Conservation (phyloP, 2,113 vertebrate species). For the Limanda limanda region DNA sequence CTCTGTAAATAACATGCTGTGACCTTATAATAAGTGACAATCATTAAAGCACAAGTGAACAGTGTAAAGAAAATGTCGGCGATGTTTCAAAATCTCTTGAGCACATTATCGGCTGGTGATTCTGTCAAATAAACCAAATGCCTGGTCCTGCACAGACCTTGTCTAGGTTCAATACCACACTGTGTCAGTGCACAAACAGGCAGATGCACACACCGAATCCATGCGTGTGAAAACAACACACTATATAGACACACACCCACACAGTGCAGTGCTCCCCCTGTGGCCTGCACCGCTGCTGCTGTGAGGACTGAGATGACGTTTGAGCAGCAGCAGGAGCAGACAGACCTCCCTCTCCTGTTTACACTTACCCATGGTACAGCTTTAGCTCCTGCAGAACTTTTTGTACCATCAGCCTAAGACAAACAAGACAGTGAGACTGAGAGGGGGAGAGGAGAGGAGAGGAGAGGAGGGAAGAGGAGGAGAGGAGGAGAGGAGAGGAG, state of each 20-base stretch:
- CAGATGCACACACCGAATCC: conserved; percentile 30
- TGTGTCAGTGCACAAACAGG: conserved; percentile 19
- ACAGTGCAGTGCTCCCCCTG: conserved; percentile 16
- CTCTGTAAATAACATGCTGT: not conserved
- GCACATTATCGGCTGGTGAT: not conserved
- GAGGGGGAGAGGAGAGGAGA: conserved; percentile 21
- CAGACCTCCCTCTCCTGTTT: conserved; percentile 71
- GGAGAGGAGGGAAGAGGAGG: conserved; percentile 8
- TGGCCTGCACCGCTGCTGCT: conserved; percentile 23
- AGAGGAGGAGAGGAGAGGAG: conserved; percentile 13
- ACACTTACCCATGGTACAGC: conserved; percentile 94
- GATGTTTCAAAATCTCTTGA: not conserved
- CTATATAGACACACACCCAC: conserved; percentile 18
- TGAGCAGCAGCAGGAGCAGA: conserved; percentile 36
- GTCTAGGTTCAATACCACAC: not conserved
- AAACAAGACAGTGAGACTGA: conserved; percentile 82
- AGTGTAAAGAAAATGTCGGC: not conserved
- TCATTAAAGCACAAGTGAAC: not conserved
- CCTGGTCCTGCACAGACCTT: not conserved
- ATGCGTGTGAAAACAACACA: conserved; percentile 1
- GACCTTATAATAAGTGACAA: too few relatives aligned
- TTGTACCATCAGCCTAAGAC: conserved; percentile 93
- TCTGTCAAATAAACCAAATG: not conserved
- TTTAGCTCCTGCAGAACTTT: conserved; percentile 95
- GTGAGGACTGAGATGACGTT: conserved; percentile 5